Evolutionary conservation across 1,140 invertebrate species (phyloP), one percentile per base, ranked within the genome.

Genomic region (Aphis craccivora): DNA sequence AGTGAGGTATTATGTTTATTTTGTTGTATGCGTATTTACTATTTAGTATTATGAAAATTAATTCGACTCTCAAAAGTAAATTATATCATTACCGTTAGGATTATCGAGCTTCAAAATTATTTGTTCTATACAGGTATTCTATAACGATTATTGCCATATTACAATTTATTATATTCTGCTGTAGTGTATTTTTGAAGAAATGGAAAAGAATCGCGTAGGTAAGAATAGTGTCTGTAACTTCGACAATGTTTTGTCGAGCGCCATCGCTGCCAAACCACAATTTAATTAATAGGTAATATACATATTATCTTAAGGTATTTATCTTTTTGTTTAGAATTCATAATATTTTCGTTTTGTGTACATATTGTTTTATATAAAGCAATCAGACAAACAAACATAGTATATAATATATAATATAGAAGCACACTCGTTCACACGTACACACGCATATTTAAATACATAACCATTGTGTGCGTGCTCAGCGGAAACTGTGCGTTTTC

Each of bases 401-500:
- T 43, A 35, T 87, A n/a, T 43, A 87, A 45, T 45, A 45, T 45
- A 45, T 45, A 25, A 48, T 53, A 37, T n/a, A 88, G 37, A 22
- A 60, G 40, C 37, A 90, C 53, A n/a, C 18, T 67, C 35, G 11
- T 25, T 25, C 35, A 60, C 53, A 37, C 37, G 55, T n/a, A 55
- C 51, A 90, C 45, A 60, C 11, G 11, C 48, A n/a, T 89, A 53
- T 37, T 53, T 25, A 37, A 25, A 40, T 40, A 25, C 53, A 35
- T 40, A 76, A 76, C 14, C 60, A 18, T n/a, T 6, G 48, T 55
- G 88, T 89, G 23, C 22, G 37, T 67, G 53, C 14, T 40, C 60
- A 35, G 76, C 81, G 48, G 51, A 86, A 84, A 86, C 35, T 53
- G 81, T 86, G 45, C 48, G 8, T 45, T 81, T 92, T 51, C 76